These are phyloP conservation scores for Apolygus lucorum DNA, from an alignment of 1,140 invertebrate species.

Conservation along the genomic window DNA sequence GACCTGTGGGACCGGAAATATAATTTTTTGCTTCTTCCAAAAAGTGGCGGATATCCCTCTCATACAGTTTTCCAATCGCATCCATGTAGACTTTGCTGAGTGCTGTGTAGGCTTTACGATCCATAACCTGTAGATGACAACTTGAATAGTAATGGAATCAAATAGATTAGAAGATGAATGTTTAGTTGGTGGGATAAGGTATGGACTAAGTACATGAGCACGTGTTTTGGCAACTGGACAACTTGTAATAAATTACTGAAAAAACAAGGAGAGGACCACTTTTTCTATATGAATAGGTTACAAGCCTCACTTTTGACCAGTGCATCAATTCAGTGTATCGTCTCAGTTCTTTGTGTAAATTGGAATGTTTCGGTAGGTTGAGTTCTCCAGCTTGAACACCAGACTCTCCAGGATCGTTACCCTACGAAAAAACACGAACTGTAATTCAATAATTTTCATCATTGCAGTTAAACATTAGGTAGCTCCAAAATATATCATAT, in stretches of 20 bases:
- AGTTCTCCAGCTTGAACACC: constrained; percentile 49
- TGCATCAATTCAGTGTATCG: constrained; percentile 84
- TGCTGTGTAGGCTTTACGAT: constrained; percentile 67
- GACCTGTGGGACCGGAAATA: constrained; percentile 40
- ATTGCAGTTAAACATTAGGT: background rate
- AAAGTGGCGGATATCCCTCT: constrained; percentile 68
- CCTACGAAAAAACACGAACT: constrained; percentile 45
- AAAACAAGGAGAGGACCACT: background rate
- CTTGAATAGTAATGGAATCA: background rate
- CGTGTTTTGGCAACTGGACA: background rate
- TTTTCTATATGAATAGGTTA: too few species aligned
- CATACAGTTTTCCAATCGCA: constrained; percentile 73
- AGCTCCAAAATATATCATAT: background rate
- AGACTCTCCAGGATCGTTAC: constrained; percentile 55
- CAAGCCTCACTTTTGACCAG: constrained; percentile 64
- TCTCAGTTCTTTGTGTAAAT: constrained; percentile 71
- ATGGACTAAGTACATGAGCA: background rate
- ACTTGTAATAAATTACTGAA: background rate
- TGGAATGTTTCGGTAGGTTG: constrained; percentile 62
- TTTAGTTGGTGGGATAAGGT: constrained; percentile 74
- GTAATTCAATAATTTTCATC: too few species aligned
- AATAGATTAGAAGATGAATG: background rate
- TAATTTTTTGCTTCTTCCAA: constrained; percentile 63
- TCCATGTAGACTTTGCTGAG: constrained; percentile 71
- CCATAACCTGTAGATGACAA: constrained; percentile 58